phyloP scores from a whole-genome alignment of 2,888 invertebrate species.

The Brenthis ino region DNA sequence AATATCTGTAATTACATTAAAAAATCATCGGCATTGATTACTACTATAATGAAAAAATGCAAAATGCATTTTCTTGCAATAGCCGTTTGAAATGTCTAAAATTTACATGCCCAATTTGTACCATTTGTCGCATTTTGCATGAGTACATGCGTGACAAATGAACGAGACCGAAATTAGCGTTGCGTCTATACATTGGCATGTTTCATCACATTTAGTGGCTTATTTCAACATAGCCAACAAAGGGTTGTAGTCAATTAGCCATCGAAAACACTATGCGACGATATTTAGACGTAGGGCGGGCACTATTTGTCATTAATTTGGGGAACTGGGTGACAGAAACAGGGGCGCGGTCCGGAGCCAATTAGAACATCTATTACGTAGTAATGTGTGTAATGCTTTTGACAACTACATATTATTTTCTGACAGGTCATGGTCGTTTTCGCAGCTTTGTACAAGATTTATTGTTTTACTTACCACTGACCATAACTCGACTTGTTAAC shows the following conservation, averaged over 20 bases:
- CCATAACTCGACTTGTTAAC: background rate
- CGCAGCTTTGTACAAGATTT: slow-evolving; percentile 11
- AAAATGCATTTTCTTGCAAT: background rate
- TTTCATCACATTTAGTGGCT: slow-evolving; percentile 62
- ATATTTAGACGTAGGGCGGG: slow-evolving; percentile 63
- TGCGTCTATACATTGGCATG: slow-evolving; percentile 23
- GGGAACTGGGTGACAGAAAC: slow-evolving; percentile 76
- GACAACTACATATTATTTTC: slow-evolving; percentile 33
- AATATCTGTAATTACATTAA: background rate
- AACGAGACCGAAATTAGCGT: slow-evolving; percentile 22
- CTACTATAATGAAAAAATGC: background rate
- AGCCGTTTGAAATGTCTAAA: background rate
- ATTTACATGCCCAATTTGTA: slow-evolving; percentile 2
- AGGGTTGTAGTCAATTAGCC: slow-evolving; percentile 77
- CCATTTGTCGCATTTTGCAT: slow-evolving; percentile 21
- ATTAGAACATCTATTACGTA: slow-evolving; percentile 66
- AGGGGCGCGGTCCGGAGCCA: slow-evolving; percentile 70
- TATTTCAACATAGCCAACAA: slow-evolving; percentile 60
- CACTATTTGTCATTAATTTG: slow-evolving; percentile 80
- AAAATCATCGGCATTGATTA: background rate
- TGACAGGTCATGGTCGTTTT: background rate
- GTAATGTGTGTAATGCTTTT: slow-evolving; percentile 38
- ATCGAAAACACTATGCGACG: slow-evolving; percentile 68
- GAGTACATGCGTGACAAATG: slow-evolving; percentile 27
- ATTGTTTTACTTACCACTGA: background rate